phyloP scores from a whole-genome alignment of 2,113 vertebrate genomes.

The Glaucidium brasilianum region DNA sequence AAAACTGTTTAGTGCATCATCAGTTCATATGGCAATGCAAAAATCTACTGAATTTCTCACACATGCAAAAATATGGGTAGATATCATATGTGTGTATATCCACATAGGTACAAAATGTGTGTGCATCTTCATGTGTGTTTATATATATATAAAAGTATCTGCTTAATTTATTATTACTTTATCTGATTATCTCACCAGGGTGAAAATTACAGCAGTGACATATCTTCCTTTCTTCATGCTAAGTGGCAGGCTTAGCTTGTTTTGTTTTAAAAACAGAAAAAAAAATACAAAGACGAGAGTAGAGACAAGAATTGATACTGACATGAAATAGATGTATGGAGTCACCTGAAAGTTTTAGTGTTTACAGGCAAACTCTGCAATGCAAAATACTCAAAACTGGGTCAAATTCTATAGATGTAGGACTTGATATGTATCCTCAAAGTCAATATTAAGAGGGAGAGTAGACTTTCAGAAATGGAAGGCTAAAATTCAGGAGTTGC shows the following conservation, averaged over 20 bases:
- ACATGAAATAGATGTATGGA: background rate
- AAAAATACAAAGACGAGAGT: background rate
- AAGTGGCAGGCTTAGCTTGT: background rate
- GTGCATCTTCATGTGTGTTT: background rate
- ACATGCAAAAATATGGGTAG: background rate
- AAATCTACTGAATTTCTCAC: conserved; percentile 27
- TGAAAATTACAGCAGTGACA: background rate
- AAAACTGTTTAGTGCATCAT: conserved; percentile 9
- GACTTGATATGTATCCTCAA: background rate
- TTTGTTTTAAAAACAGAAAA: background rate
- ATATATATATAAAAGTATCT: background rate
- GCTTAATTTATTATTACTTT: background rate
- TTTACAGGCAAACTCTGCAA: background rate
- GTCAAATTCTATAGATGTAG: background rate
- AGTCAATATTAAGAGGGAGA: background rate
- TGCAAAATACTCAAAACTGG: background rate
- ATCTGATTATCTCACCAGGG: background rate
- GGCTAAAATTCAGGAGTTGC: background rate
- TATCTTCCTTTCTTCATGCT: background rate
- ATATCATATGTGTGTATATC: background rate
- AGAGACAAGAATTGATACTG: background rate
- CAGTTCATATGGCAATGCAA: conserved; percentile 26
- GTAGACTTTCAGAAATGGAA: background rate
- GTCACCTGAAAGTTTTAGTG: background rate
- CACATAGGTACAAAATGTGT: background rate